Evolutionary conservation across 2,113 vertebrate genomes (phyloP).

Genomic region (Takifugu flavidus): DNA sequence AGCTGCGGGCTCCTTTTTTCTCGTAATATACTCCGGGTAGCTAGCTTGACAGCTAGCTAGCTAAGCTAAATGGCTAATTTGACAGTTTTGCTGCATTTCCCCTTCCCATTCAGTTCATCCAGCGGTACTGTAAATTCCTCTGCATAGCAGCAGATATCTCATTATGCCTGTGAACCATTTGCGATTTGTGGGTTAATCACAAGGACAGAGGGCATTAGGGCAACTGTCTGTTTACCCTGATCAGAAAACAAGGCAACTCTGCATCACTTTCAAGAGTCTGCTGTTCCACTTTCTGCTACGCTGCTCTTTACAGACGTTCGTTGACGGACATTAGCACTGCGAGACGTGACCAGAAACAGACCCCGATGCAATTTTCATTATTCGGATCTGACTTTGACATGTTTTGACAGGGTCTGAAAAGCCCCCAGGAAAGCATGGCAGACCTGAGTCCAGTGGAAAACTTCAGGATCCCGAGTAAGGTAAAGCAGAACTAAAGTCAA

Average conservation of each 20-base stretch:
- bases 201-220: conserved; percentile 17
- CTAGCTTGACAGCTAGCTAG: conserved; percentile 44
- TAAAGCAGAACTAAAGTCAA: conserved; percentile 47
- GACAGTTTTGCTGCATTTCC: conserved; percentile 44
- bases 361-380: not conserved
- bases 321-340: not conserved
- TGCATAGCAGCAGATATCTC: not conserved
- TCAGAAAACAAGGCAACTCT: conserved; percentile 15
- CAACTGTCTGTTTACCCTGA: conserved; percentile 46
- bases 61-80: conserved; percentile 51
- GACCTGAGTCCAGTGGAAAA: conserved; percentile 93
- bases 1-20: not conserved
- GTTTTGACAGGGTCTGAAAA: conserved; percentile 83
- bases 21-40: conserved; percentile 9
- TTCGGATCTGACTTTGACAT: not conserved
- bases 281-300: conserved; percentile 24
- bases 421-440: conserved; percentile 89
- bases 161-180: not conserved
- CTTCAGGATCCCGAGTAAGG: conserved; percentile 90
- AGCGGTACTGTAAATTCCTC: conserved; percentile 10
- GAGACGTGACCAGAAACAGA: not conserved
- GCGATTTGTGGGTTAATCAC: no score
- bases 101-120: not conserved
- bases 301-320: not conserved
- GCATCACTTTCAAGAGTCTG: conserved; percentile 24